These are phyloP conservation scores for Nyctibius grandis DNA, from an alignment of 2,797 vertebrate species.

Conservation along the genomic window DNA sequence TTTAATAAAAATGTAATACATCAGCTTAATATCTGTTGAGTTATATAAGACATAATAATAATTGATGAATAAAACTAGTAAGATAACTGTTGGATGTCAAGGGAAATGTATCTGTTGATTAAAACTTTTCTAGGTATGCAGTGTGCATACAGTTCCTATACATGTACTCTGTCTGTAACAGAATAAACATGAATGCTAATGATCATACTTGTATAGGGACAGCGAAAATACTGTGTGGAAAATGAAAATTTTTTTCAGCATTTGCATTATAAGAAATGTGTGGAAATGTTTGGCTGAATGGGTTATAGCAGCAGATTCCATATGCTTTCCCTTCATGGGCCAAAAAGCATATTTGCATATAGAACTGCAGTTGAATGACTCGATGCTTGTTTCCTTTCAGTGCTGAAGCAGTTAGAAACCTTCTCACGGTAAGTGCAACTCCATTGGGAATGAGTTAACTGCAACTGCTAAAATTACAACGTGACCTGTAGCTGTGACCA, in stretches of 20 bases:
- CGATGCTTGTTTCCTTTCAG: constrained; percentile 86
- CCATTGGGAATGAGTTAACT: constrained; percentile 69
- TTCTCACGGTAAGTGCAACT: constrained; percentile 79
- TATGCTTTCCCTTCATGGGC: constrained; percentile 60
- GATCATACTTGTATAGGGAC: background rate
- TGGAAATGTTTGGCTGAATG: constrained; percentile 33
- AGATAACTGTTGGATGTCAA: background rate
- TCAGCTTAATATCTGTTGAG: background rate
- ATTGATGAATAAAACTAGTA: background rate
- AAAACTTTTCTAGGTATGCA: constrained; percentile 1
- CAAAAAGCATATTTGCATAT: constrained; percentile 53
- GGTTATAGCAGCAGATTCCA: constrained; percentile 23
- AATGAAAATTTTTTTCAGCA: background rate
- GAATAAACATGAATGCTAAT: background rate
- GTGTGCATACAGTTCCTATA: background rate
- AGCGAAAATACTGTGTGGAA: background rate
- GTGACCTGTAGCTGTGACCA: constrained; percentile 50
- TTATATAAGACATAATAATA: background rate
- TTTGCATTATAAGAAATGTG: constrained; percentile 30
- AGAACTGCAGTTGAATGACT: constrained; percentile 77
- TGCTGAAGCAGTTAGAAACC: constrained; percentile 83
- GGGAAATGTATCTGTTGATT: background rate
- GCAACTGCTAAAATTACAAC: constrained; percentile 57
- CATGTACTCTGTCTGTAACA: background rate
- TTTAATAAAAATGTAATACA: background rate